Evolutionary conservation across 1,140 invertebrate species (phyloP).

Genomic region (Grapholita molesta): DNA sequence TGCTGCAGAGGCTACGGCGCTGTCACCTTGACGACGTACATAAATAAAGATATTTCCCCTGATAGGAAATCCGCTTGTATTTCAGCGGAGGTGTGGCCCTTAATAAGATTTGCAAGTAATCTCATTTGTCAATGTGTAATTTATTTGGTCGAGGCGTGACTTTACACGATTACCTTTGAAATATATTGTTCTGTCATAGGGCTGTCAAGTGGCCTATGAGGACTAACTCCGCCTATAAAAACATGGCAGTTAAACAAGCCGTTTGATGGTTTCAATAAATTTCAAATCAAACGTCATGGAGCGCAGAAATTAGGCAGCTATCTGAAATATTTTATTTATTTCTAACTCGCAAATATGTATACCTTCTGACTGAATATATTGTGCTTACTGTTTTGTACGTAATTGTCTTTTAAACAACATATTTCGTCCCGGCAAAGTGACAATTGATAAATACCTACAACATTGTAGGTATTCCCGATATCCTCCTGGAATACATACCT

Average conservation of each 20-base stretch:
- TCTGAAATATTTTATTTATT: background rate
- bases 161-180: constrained; percentile 21
- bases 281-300: background rate
- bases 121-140: constrained; percentile 38
- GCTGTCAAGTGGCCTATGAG: constrained; percentile 12
- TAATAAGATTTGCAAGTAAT: constrained; percentile 59
- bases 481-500: background rate
- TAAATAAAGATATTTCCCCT: constrained; percentile 27
- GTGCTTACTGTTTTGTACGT: background rate
- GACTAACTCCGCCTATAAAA: constrained; percentile 27
- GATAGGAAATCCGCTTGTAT: constrained; percentile 21
- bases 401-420: background rate
- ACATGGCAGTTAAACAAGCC: constrained; percentile 21
- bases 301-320: background rate
- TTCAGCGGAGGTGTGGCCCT: constrained; percentile 43
- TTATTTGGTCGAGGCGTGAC: constrained; percentile 48
- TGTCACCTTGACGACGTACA: constrained; percentile 33
- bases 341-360: background rate
- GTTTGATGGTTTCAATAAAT: background rate
- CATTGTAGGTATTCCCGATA: background rate
- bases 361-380: background rate
- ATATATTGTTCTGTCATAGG: constrained; percentile 5
- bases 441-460: background rate
- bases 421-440: background rate
- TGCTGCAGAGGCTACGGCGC: background rate